phyloP scores from a whole-genome alignment of 2,797 vertebrate species.

The Dendrocincla tyrannina region DNA sequence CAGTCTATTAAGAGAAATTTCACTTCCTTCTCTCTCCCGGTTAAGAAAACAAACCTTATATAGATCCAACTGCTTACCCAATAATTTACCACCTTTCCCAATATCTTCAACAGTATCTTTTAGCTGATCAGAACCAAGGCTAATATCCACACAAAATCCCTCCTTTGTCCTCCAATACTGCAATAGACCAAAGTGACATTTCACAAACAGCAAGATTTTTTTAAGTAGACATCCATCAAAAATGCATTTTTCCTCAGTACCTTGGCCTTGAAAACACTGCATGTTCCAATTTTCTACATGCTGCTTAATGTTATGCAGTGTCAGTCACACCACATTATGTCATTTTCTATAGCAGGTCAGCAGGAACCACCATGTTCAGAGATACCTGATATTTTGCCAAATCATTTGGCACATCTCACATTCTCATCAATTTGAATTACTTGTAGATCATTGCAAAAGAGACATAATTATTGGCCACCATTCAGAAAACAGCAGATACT shows the following conservation, averaged over 20 bases:
- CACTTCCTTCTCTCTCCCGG: neutral
- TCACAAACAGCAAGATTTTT: neutral
- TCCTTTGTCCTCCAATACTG: neutral
- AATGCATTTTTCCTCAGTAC: constrained; percentile 13
- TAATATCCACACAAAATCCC: neutral
- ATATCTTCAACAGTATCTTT: neutral
- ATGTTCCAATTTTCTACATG: constrained; percentile 48
- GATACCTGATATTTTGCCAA: constrained; percentile 69
- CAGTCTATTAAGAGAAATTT: neutral
- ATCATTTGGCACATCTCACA: constrained; percentile 69
- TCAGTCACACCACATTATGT: constrained; percentile 66
- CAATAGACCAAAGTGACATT: neutral
- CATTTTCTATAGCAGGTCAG: constrained; percentile 66
- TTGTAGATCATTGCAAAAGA: constrained; percentile 74
- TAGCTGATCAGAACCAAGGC: neutral
- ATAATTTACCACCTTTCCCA: neutral
- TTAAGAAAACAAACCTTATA: neutral
- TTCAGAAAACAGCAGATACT: constrained; percentile 53
- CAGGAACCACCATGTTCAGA: constrained; percentile 57
- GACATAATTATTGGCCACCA: constrained; percentile 73
- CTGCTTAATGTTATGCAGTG: constrained; percentile 32
- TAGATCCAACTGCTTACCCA: neutral
- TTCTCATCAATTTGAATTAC: constrained; percentile 79
- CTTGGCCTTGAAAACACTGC: constrained; percentile 5
- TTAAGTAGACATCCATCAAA: constrained; percentile 42